These are phyloP conservation scores for Clarias pachynema DNA, from an alignment of 2,797 vertebrate genomes.

Conservation along the genomic window DNA sequence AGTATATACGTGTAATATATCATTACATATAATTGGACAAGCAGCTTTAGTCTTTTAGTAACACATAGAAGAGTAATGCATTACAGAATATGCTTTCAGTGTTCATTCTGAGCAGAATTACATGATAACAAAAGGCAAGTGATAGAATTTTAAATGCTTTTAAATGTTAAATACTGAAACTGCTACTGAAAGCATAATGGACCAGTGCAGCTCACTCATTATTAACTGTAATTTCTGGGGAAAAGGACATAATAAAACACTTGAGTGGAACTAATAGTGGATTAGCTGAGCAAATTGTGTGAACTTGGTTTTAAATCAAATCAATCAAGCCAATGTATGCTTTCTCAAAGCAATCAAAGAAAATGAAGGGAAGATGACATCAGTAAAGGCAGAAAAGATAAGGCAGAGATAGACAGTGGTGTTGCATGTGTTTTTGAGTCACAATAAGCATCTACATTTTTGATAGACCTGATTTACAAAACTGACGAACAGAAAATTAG, in stretches of 20 bases:
- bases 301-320: slow-evolving; percentile 54
- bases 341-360: slow-evolving; percentile 42
- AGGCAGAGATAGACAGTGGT: background rate
- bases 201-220: slow-evolving; percentile 28
- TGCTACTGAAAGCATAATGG: slow-evolving; percentile 47
- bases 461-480: background rate
- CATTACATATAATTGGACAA: background rate
- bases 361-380: slow-evolving; percentile 28
- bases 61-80: background rate
- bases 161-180: slow-evolving; percentile 33
- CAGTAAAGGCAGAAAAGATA: slow-evolving; percentile 26
- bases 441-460: background rate
- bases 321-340: slow-evolving; percentile 39
- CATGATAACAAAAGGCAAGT: slow-evolving; percentile 8
- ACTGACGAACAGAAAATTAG: background rate
- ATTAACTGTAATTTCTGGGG: slow-evolving; percentile 49
- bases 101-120: slow-evolving; percentile 12
- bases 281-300: slow-evolving; percentile 53
- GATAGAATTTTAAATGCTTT: slow-evolving; percentile 12
- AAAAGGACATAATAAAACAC: slow-evolving; percentile 47
- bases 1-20: background rate
- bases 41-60: background rate
- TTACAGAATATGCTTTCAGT: background rate
- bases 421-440: background rate
- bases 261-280: slow-evolving; percentile 57